A percentile compares a stretch with the other conserved stretches of the same genome.
phyloP scores from a whole-genome alignment of 2,113 vertebrate species.

The Tetrao urogallus region DNA sequence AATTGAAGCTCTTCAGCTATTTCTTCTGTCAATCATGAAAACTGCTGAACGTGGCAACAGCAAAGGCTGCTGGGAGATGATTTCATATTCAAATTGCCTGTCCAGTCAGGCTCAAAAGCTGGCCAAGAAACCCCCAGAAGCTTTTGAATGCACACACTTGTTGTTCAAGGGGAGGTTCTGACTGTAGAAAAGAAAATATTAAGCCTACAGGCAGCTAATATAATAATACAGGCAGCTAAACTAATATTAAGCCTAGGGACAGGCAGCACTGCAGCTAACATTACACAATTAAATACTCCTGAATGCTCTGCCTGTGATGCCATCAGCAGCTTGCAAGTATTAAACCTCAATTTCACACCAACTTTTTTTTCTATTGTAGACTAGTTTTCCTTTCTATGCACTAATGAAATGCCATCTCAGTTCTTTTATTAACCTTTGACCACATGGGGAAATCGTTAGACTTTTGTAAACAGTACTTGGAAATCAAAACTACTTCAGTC shows the following conservation, averaged over 20 bases:
- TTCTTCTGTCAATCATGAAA: neutral
- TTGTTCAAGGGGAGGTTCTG: accelerated
- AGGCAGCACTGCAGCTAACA: neutral
- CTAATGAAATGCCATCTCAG: neutral
- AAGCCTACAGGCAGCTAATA: no score
- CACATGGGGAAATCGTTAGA: constrained; percentile 22
- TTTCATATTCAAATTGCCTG: accelerated
- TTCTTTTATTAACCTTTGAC: constrained; percentile 16
- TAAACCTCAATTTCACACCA: neutral
- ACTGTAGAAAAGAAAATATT: accelerated
- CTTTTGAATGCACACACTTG: neutral
- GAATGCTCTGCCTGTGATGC: neutral
- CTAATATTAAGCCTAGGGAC: accelerated
- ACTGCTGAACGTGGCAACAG: accelerated
- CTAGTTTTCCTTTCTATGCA: constrained; percentile 24
- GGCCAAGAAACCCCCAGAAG: neutral
- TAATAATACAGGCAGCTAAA: no score
- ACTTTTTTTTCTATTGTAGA: neutral
- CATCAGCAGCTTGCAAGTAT: neutral
- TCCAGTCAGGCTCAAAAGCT: accelerated
- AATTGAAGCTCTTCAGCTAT: neutral
- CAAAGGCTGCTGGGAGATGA: neutral
- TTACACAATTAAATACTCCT: accelerated
- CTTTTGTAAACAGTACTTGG: constrained; percentile 61
- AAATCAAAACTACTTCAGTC: constrained; percentile 17